A percentile compares a stretch with the other conserved stretches of the same genome.
Conservation (phyloP, 2,113 vertebrate species). For the Gorsachius goisagi region DNA sequence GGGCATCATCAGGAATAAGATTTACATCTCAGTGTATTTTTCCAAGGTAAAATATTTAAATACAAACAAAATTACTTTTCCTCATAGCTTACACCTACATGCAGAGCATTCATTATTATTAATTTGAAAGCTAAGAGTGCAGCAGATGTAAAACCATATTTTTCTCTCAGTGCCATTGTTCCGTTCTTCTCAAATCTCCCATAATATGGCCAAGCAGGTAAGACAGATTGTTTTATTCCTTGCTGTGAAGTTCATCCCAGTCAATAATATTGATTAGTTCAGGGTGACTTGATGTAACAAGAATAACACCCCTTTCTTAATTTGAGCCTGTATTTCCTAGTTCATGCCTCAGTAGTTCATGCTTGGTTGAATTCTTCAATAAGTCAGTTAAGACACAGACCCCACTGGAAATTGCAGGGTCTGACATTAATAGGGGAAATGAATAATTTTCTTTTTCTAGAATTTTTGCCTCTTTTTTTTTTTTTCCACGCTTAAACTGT, state of each 20-base stretch:
- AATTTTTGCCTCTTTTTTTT: not conserved
- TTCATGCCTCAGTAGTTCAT: conserved; percentile 50
- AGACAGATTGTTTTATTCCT: conserved; percentile 42
- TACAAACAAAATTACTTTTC: not conserved
- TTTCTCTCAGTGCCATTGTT: not conserved
- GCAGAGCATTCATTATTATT: not conserved
- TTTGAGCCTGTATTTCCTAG: not conserved
- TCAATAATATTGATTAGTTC: conserved; percentile 79
- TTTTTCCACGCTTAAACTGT: not conserved
- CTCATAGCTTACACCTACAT: not conserved
- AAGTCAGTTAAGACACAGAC: conserved; percentile 62
- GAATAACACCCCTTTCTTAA: conserved; percentile 36
- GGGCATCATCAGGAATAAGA: not conserved
- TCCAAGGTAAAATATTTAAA: not conserved
- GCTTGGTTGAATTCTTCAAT: conserved; percentile 73
- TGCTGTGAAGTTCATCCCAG: conserved; percentile 41
- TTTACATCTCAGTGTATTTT: not conserved
- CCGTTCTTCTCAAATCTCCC: not conserved
- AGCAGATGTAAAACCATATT: not conserved
- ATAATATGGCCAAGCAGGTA: not conserved
- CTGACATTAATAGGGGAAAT: not conserved
- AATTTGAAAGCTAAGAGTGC: not conserved
- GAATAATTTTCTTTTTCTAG: not conserved
- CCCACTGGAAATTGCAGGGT: conserved; percentile 6
- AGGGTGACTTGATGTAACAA: conserved; percentile 78